phyloP scores from a whole-genome alignment of 2,888 invertebrate genomes.

The Scrobipalpa atriplicella region DNA sequence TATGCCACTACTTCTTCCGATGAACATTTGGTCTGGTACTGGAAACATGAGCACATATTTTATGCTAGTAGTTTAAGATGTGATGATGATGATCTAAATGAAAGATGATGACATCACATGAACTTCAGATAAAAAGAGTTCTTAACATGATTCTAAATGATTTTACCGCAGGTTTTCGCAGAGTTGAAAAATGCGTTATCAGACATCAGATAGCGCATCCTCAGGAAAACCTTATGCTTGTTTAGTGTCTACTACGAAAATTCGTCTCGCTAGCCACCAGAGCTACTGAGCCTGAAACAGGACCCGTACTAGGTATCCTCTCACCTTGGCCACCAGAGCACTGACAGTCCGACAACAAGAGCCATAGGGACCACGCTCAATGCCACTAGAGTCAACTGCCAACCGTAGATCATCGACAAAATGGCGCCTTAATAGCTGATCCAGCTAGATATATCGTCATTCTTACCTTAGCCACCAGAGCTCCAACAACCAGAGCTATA shows the following conservation, averaged over 20 bases:
- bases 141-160: no score
- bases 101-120: no score
- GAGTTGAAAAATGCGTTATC: no score
- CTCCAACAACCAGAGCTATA: constrained; percentile 86
- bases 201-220: no score
- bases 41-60: constrained; percentile 27
- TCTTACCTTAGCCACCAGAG: constrained; percentile 87
- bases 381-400: constrained; percentile 59
- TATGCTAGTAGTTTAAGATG: neutral
- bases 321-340: constrained; percentile 87
- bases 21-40: constrained; percentile 85
- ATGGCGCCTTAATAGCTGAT: constrained; percentile 80
- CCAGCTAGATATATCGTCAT: constrained; percentile 87
- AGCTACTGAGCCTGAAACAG: neutral
- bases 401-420: neutral
- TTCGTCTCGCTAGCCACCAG: neutral
- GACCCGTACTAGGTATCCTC: no score
- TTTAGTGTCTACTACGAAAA: no score
- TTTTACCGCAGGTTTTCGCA: no score
- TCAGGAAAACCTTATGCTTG: neutral
- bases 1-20: constrained; percentile 86
- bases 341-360: constrained; percentile 86
- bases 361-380: constrained; percentile 89
- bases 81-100: no score
- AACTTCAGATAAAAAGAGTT: no score